Conservation (phyloP, 2,888 invertebrate species). For the Caenorhabditis sp. region DNA sequence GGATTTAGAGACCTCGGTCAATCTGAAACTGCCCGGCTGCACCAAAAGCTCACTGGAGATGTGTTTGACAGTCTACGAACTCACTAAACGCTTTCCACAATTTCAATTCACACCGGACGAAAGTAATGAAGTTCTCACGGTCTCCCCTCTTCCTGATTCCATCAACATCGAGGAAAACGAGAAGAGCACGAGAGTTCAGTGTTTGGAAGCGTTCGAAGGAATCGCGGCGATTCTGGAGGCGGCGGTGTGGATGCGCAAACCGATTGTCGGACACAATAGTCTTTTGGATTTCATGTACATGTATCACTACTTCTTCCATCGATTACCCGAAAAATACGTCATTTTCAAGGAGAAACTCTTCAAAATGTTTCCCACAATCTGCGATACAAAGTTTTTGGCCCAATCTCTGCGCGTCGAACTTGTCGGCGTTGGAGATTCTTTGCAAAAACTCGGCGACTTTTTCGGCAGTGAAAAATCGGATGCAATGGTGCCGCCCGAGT, state of each 20-base stretch:
- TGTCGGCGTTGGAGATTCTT: constrained; percentile 15
- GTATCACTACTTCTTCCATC: constrained; percentile 37
- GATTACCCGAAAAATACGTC: constrained; percentile 30
- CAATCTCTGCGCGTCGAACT: constrained; percentile 18
- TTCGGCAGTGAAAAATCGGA: constrained; percentile 27
- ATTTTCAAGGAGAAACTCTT: constrained; percentile 33
- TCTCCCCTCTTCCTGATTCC: not conserved
- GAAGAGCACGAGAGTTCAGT: not conserved
- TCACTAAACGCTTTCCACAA: constrained; percentile 15
- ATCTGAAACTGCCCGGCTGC: not conserved
- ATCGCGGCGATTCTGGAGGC: constrained; percentile 21
- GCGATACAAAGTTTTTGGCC: constrained; percentile 43
- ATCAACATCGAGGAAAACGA: not conserved
- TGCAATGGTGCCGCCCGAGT: constrained; percentile 29
- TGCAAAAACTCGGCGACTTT: constrained; percentile 34
- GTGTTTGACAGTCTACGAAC: constrained; percentile 14
- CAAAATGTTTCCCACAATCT: constrained; percentile 13
- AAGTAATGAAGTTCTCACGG: not conserved
- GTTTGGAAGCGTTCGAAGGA: constrained; percentile 29
- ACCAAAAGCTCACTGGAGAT: constrained; percentile 3
- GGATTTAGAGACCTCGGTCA: not conserved
- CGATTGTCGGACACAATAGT: constrained; percentile 48
- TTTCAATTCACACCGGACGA: constrained; percentile 6
- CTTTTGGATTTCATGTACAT: constrained; percentile 48
- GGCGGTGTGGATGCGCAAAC: constrained; percentile 9